Conservation (phyloP, 2,888 invertebrate genomes). For the Tetragnatha montana region DNA sequence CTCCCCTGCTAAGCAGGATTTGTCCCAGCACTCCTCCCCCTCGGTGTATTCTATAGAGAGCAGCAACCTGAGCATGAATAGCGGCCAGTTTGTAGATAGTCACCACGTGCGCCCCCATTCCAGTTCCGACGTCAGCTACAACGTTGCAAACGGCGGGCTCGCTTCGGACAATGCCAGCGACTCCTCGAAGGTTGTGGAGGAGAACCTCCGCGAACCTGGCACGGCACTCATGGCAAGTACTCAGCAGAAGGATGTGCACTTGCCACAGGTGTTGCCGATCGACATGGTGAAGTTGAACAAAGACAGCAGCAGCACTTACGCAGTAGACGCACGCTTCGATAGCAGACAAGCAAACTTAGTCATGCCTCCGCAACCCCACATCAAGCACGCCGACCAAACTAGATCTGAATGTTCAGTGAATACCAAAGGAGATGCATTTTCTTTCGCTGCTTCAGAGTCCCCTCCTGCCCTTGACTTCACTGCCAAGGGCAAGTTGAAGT, state of each 20-base stretch:
- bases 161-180: constrained; percentile 49
- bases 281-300: constrained; percentile 66
- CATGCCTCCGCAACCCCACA: constrained; percentile 32
- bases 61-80: constrained; percentile 65
- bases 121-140: constrained; percentile 51
- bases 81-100: constrained; percentile 42
- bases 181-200: constrained; percentile 57
- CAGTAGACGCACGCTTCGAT: constrained; percentile 29
- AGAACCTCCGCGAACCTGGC: constrained; percentile 39
- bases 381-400: constrained; percentile 36
- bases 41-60: constrained; percentile 67
- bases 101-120: constrained; percentile 53
- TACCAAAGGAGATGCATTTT: constrained; percentile 40
- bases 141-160: constrained; percentile 33
- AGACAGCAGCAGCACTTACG: constrained; percentile 29
- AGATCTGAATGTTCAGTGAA: constrained; percentile 46
- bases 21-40: constrained; percentile 67
- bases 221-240: constrained; percentile 43
- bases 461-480: constrained; percentile 64
- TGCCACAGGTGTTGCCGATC: constrained; percentile 56
- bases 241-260: constrained; percentile 46
- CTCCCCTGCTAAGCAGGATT: constrained; percentile 67
- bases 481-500: constrained; percentile 48
- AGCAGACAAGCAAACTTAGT: constrained; percentile 4
- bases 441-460: constrained; percentile 48